Evolutionary conservation across 2,113 vertebrate genomes (phyloP), one percentile per base, ranked within the genome.

Genomic region (Takifugu bimaculatus): DNA sequence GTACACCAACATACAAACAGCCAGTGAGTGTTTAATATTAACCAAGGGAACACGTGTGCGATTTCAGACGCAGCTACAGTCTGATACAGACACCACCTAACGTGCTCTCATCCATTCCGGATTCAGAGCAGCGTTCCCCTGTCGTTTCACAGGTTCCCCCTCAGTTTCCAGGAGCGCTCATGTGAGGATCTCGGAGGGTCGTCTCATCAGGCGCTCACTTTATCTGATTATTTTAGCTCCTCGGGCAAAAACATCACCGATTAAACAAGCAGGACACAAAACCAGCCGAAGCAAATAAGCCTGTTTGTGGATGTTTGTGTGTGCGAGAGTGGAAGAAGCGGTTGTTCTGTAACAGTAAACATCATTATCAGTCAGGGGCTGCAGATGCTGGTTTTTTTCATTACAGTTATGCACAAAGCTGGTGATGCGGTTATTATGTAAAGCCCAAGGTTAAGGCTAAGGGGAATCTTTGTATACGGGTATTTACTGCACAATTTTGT

Each of bases 401-500:
- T 71, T 57, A 55, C 63, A 75, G 68, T 60, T 59, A 49, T 57
- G 65, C 58, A 57, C 43, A 71, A 69, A 3, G 52, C 2, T 43
- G 65, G 47, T 57, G 50, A 75, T 71, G 63, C 58, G 50, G 76
- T 72, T 69, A 47, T 70, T 87, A 75, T 80, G 76, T 76, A 76
- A 84, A 80, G 71, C 57, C 12, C 13, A 25, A 47, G 27, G 57
- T 56, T 54, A 73, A 78, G 60, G 68, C 72, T 67, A 72, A 78
- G 82, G 70, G 28, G 50, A 80, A 80, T 63, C 72, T 66, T 13
- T 79, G 57, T 75, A 62, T 69, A 72, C 64, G 1, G 44, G 78
- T 80, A 84, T 83, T 86, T 80, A 77, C 70, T 68, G 77, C 65
- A 74, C 68, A 80, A 81, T 72, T 64, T 56, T 63, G 35, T 3